Evolutionary conservation across 2,888 invertebrate species (phyloP).

Genomic region (Lochmaea capreae): DNA sequence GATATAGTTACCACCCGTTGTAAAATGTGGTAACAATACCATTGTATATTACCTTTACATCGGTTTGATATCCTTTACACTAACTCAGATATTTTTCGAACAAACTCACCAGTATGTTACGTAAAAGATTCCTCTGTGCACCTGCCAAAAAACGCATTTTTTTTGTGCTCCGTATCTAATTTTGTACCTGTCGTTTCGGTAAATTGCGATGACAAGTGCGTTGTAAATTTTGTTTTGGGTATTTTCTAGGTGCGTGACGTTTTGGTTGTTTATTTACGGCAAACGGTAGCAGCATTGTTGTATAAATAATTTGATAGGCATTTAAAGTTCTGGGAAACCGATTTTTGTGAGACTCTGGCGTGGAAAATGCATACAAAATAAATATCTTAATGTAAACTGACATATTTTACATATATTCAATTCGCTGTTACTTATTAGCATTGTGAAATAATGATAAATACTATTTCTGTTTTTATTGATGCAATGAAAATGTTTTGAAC

Average conservation of each 20-base stretch:
- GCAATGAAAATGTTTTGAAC: too few relatives aligned
- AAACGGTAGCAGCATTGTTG: constrained; percentile 18
- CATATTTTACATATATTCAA: too few relatives aligned
- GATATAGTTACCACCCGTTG: constrained; percentile 42
- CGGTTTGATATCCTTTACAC: background rate
- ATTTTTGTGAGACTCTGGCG: background rate
- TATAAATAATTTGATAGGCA: constrained; percentile 30
- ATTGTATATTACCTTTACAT: background rate
- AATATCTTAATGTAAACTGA: background rate
- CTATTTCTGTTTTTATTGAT: too few relatives aligned
- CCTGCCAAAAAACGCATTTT: constrained; percentile 1
- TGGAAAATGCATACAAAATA: background rate
- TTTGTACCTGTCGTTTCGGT: constrained; percentile 25
- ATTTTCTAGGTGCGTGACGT: constrained; percentile 19
- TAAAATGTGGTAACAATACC: constrained; percentile 28
- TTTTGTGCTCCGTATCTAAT: background rate
- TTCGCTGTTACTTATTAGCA: too few relatives aligned
- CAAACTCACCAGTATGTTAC: background rate
- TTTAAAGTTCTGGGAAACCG: background rate
- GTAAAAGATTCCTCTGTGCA: constrained; percentile 9
- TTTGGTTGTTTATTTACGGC: constrained; percentile 8
- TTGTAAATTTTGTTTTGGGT: constrained; percentile 29
- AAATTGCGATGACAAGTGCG: constrained; percentile 36
- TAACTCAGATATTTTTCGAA: background rate
- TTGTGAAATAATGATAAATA: too few relatives aligned